phyloP scores from a whole-genome alignment of 2,797 vertebrate genomes.

The Chelidonichthys spinosus region DNA sequence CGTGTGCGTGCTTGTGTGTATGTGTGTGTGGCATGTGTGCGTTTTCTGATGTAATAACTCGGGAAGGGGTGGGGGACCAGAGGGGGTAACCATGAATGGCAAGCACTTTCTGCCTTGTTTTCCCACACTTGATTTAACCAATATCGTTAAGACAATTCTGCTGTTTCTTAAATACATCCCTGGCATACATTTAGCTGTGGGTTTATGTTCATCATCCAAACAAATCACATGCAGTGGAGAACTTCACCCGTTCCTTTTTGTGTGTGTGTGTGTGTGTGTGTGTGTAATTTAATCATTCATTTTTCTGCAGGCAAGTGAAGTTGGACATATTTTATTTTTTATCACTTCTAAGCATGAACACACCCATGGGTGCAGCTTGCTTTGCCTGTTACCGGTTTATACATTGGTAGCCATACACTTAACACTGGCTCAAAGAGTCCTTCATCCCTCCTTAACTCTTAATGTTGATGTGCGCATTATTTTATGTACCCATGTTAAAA shows the following conservation, averaged over 20 bases:
- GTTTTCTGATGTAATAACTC: slow-evolving; percentile 72
- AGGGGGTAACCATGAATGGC: slow-evolving; percentile 67
- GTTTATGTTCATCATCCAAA: slow-evolving; percentile 78
- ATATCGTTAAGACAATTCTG: slow-evolving; percentile 74
- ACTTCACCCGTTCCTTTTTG: slow-evolving; percentile 45
- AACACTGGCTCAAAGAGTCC: slow-evolving; percentile 77
- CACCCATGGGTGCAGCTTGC: slow-evolving; percentile 74
- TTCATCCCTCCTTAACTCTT: slow-evolving; percentile 80
- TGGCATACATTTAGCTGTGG: slow-evolving; percentile 83
- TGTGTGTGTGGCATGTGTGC: slow-evolving; percentile 65
- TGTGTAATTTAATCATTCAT: slow-evolving; percentile 67
- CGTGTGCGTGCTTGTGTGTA: slow-evolving; percentile 60
- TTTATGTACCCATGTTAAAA: slow-evolving; percentile 85
- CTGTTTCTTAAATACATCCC: slow-evolving; percentile 81
- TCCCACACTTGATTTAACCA: slow-evolving; percentile 73
- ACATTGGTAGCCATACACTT: slow-evolving; percentile 76
- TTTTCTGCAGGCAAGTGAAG: slow-evolving; percentile 68
- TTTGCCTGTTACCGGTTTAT: slow-evolving; percentile 78
- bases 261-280: not conserved
- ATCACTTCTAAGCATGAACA: slow-evolving; percentile 80
- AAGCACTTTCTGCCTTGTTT: slow-evolving; percentile 78
- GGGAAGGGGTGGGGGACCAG: slow-evolving; percentile 67
- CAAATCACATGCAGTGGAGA: slow-evolving; percentile 73
- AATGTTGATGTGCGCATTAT: slow-evolving; percentile 82
- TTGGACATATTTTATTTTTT: slow-evolving; percentile 71